These are phyloP conservation scores for Gonocerus acuteangulatus DNA, from an alignment of 2,888 invertebrate species.

Conservation along the genomic window DNA sequence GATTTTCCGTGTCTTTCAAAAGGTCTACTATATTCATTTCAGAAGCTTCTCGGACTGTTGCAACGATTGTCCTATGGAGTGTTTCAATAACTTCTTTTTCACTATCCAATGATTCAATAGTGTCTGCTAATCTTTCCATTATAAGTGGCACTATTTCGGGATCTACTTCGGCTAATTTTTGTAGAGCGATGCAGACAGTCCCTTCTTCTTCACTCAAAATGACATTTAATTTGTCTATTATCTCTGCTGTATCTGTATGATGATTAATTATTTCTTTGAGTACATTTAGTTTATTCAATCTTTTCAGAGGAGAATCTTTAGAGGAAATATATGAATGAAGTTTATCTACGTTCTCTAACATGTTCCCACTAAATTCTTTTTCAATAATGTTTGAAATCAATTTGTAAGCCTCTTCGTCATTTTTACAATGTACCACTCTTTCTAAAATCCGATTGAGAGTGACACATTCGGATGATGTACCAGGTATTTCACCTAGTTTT, in stretches of 20 bases:
- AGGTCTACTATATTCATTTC: conserved; percentile 52
- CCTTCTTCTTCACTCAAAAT: conserved; percentile 50
- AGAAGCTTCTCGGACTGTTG: conserved; percentile 56
- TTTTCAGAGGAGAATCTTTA: conserved; percentile 34
- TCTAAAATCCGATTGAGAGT: conserved; percentile 34
- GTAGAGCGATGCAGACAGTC: conserved; percentile 55
- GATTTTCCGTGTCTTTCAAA: conserved; percentile 48
- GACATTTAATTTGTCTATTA: conserved; percentile 56
- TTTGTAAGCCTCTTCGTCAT: conserved; percentile 50
- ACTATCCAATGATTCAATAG: conserved; percentile 43
- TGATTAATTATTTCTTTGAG: conserved; percentile 54
- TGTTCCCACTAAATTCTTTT: conserved; percentile 32
- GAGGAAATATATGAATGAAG: conserved; percentile 34
- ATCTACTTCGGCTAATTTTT: conserved; percentile 56
- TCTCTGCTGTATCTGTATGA: conserved; percentile 50
- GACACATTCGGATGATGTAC: conserved; percentile 30
- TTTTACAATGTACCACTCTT: conserved; percentile 43
- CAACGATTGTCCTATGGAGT: conserved; percentile 59
- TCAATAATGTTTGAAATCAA: conserved; percentile 50
- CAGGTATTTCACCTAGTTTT: conserved; percentile 30
- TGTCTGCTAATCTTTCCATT: conserved; percentile 51
- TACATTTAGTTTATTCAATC: conserved; percentile 44
- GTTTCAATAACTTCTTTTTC: conserved; percentile 59
- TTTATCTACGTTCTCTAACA: conserved; percentile 33
- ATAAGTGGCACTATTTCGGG: conserved; percentile 54